Percentiles rank a stretch among this genome's conserved stretches.
Conservation (phyloP, 2,888 invertebrate genomes). For the Cephalotes varians region DNA sequence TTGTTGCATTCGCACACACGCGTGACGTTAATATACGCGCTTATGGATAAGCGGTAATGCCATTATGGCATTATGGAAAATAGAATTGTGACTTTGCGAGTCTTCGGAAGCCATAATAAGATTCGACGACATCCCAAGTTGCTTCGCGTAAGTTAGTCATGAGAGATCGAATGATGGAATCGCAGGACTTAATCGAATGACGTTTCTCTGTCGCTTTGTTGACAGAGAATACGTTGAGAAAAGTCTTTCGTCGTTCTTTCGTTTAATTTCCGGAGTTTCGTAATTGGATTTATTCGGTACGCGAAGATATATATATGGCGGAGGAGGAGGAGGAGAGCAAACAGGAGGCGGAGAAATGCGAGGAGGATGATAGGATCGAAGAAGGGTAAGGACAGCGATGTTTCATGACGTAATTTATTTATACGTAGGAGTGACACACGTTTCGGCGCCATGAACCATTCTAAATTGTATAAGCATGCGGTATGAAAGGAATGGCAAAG, state of each 20-base stretch:
- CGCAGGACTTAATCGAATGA: conserved; percentile 24
- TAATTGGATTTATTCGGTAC: neutral
- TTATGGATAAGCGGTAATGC: conserved; percentile 73
- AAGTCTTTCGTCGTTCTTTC: neutral
- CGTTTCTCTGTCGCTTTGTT: neutral
- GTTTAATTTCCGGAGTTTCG: conserved; percentile 25
- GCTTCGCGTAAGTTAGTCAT: conserved; percentile 67
- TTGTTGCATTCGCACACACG: neutral
- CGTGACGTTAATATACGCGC: conserved; percentile 24
- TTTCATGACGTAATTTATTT: neutral
- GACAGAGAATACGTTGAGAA: neutral
- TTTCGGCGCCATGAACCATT: neutral
- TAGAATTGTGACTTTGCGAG: conserved; percentile 80
- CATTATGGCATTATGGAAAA: conserved; percentile 83
- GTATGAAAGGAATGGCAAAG: neutral
- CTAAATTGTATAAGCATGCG: neutral
- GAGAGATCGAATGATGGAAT: conserved; percentile 57
- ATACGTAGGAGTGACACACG: neutral
- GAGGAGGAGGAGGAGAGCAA: conserved; percentile 73
- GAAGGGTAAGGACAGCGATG: conserved; percentile 73
- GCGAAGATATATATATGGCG: conserved; percentile 70
- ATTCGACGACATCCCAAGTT: conserved; percentile 55
- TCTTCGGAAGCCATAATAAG: conserved; percentile 80
- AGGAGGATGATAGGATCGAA: conserved; percentile 66
- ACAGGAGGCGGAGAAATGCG: conserved; percentile 66